Base-by-base conservation (phyloP, 2,797 vertebrate genomes). In the Oreonectes daqikongensis region DNA sequence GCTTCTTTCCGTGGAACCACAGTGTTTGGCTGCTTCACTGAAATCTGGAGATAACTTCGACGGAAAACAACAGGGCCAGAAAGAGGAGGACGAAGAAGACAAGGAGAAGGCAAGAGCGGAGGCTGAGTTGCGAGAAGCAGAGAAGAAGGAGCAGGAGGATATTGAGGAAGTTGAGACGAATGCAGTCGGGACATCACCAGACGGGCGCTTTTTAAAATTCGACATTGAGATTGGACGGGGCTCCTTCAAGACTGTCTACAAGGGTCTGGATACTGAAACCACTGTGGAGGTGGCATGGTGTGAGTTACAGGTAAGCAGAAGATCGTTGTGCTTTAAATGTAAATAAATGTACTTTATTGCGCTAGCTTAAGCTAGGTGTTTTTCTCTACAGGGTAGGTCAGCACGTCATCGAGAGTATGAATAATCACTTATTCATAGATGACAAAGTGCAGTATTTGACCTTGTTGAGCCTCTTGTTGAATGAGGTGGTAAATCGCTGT, bases 251-350 rank as follows among this genome's bases (percentile, higher is more conserved):
- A 99, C 97, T 0, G 97, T 98, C 72, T 99, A 99, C 89, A 98
- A 97, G 87, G 97, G 97, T 63, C 88, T 99, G 89, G 97, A 99
- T 90, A 99, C 96, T 0, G 97, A 99, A 78, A 98, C 97, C 50
- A 99, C 97, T 0, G 97, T 99, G 91, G 97, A 99, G 86, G 97
- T 99, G 22, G 97, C 97, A 63, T 99, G 97, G 97, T 99, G 97
- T 76, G 97, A 99, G 84, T 88, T 99, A 63, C 97, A 99, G 97
- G 97, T 98, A 95, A 89, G 86, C 84, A 57, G 72, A 57, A 90
- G 18, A 7, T 63, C 60, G 24, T 65, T 57, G 6, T 20, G 28
- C 50, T 64, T 69, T 66, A 0, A 48, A 7, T 28, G 3, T 0
- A 17, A 0, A 6, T 17, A 30, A 15, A 12, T 55, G 57, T 60